Percentiles rank a stretch among this genome's conserved stretches.
Evolutionary conservation across 2,888 invertebrate species (phyloP).

Genomic region (Helleia helle): DNA sequence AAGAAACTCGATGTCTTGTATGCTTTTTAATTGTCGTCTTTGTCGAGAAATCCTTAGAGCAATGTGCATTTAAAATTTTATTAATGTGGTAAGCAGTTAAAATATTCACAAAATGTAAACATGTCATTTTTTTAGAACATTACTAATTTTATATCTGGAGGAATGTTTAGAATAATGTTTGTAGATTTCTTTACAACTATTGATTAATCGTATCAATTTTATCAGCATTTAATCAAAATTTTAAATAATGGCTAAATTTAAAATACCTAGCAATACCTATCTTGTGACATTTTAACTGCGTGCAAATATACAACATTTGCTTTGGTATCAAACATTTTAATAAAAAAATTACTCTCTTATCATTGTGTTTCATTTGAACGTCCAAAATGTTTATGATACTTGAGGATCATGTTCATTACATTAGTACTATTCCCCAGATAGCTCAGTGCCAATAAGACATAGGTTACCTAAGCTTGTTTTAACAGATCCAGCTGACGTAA

Average conservation of each 20-base stretch:
- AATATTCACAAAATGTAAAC: constrained; percentile 24
- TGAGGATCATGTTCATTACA: too few species aligned
- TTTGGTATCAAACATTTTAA: constrained; percentile 64
- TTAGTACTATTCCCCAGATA: too few species aligned
- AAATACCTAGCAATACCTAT: constrained; percentile 6
- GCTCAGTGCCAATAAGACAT: too few species aligned
- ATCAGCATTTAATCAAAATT: constrained; percentile 6
- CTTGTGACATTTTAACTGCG: constrained; percentile 57
- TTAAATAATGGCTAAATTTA: constrained; percentile 5
- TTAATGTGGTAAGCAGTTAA: constrained; percentile 47
- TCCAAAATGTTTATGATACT: too few species aligned
- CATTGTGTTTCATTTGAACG: constrained; percentile 17
- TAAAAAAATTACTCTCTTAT: constrained; percentile 51
- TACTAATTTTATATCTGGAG: neutral
- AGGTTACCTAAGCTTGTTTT: too few species aligned
- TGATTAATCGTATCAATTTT: constrained; percentile 5
- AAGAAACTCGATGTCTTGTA: constrained; percentile 28
- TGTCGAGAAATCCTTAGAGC: constrained; percentile 39
- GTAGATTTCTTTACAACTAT: neutral
- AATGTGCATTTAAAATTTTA: constrained; percentile 49
- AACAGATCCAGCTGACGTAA: too few species aligned
- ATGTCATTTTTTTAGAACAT: too few species aligned
- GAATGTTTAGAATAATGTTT: neutral
- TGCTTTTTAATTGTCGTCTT: constrained; percentile 40
- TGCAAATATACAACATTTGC: constrained; percentile 56